Evolutionary conservation across 2,888 invertebrate genomes (phyloP).

Genomic region (Drosophila imparisetae): DNA sequence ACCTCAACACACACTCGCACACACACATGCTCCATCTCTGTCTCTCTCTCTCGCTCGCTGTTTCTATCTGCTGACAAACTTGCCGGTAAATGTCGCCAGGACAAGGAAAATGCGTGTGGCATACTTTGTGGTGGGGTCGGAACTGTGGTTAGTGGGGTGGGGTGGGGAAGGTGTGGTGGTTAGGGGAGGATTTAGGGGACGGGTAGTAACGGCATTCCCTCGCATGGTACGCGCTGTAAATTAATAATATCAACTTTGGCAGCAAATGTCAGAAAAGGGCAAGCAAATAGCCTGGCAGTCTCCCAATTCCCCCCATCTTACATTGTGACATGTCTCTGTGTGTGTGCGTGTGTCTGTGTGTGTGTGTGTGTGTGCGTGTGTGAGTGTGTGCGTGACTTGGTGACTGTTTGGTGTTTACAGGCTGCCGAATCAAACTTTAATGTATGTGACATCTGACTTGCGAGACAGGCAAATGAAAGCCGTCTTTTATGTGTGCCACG

Average conservation of each 20-base stretch:
- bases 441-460: conserved; percentile 64
- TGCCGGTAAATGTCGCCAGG: conserved; percentile 56
- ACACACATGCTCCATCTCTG: not conserved
- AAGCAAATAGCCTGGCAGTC: conserved; percentile 52
- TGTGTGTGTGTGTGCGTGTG: conserved; percentile 17
- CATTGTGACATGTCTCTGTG: conserved; percentile 53
- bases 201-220: conserved; percentile 27
- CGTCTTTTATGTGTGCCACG: conserved; percentile 46
- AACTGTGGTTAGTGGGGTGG: not conserved
- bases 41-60: too few relatives aligned
- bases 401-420: conserved; percentile 67
- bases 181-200: not conserved
- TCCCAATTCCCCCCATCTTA: not conserved
- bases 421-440: conserved; percentile 70
- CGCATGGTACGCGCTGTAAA: conserved; percentile 60
- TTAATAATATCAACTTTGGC: conserved; percentile 75
- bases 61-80: conserved; percentile 35
- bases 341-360: conserved; percentile 18
- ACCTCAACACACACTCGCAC: conserved; percentile 7
- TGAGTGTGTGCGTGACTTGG: conserved; percentile 62
- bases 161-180: not conserved
- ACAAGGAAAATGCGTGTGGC: conserved; percentile 59
- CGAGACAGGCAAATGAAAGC: conserved; percentile 32
- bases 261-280: conserved; percentile 72
- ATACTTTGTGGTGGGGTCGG: conserved; percentile 40